These are phyloP conservation scores for Homarus gammarus DNA, from an alignment of 2,888 invertebrate species.

Conservation along the genomic window DNA sequence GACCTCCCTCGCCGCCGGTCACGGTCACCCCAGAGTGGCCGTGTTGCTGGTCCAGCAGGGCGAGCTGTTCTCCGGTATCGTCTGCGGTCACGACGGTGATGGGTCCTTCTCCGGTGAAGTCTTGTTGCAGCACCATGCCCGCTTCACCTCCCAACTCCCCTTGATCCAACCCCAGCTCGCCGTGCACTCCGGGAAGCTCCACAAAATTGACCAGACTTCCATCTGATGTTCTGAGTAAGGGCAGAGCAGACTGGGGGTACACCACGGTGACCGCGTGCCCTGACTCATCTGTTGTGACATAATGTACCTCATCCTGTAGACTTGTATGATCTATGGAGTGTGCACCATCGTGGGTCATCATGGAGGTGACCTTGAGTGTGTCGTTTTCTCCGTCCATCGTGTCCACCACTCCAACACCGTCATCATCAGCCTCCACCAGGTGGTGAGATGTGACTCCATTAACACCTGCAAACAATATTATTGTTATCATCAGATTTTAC, in stretches of 20 bases:
- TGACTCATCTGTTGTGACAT: slow-evolving; percentile 52
- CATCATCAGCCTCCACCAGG: slow-evolving; percentile 41
- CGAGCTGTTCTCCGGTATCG: slow-evolving; percentile 59
- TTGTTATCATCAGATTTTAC: too few relatives aligned
- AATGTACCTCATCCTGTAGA: slow-evolving; percentile 57
- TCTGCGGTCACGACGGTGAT: slow-evolving; percentile 70
- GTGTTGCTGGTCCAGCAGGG: slow-evolving; percentile 56
- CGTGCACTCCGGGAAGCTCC: slow-evolving; percentile 67
- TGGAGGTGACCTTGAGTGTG: slow-evolving; percentile 52
- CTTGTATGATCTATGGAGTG: slow-evolving; percentile 10
- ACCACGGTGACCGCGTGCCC: slow-evolving; percentile 64
- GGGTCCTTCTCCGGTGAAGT: slow-evolving; percentile 62
- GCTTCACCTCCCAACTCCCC: slow-evolving; percentile 50
- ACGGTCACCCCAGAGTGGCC: slow-evolving; percentile 38
- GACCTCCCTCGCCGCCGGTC: slow-evolving; percentile 44
- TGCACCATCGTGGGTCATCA: slow-evolving; percentile 49
- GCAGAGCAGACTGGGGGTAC: slow-evolving; percentile 68
- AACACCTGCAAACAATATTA: neutral
- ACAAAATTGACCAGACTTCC: slow-evolving; percentile 69
- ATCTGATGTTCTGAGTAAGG: slow-evolving; percentile 54
- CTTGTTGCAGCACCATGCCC: slow-evolving; percentile 63
- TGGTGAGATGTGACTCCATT: slow-evolving; percentile 31
- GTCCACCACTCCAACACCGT: slow-evolving; percentile 34
- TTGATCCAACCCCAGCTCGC: slow-evolving; percentile 58
- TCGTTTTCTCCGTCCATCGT: slow-evolving; percentile 37